Evolutionary conservation across 2,113 vertebrate genomes (phyloP).

Genomic region (Pycnonotus jocosus): DNA sequence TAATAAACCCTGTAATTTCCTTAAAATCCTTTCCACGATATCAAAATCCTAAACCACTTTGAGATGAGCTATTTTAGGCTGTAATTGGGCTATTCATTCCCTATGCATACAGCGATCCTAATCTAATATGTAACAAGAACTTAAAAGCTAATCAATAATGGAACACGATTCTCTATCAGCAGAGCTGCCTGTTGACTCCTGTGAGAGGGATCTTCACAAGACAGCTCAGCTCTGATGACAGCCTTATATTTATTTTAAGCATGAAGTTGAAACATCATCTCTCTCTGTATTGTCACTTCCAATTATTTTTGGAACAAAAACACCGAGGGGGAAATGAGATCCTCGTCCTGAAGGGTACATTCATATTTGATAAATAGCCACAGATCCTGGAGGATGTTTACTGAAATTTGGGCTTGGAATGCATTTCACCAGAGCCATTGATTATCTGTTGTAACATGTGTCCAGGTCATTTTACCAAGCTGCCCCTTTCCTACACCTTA

Average conservation of each 20-base stretch:
- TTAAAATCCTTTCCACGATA: slow-evolving; percentile 37
- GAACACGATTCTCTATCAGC: slow-evolving; percentile 60
- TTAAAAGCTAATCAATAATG: slow-evolving; percentile 78
- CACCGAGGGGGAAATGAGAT: slow-evolving; percentile 43
- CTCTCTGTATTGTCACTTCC: slow-evolving; percentile 71
- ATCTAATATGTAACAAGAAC: slow-evolving; percentile 73
- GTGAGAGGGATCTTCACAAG: slow-evolving; percentile 52
- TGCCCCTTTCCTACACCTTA: not conserved
- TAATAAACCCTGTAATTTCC: slow-evolving; percentile 50
- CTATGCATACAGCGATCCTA: slow-evolving; percentile 55
- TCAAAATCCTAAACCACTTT: slow-evolving; percentile 36
- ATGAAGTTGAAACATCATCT: slow-evolving; percentile 64
- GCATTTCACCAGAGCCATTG: slow-evolving; percentile 21
- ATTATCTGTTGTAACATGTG: slow-evolving; percentile 40
- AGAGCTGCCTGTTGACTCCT: slow-evolving; percentile 53
- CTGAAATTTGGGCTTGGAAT: slow-evolving; percentile 39
- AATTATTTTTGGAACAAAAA: slow-evolving; percentile 70
- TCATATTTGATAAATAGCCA: slow-evolving; percentile 73
- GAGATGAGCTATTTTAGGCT: slow-evolving; percentile 50
- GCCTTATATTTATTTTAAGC: slow-evolving; percentile 76
- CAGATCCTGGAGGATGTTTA: slow-evolving; percentile 63
- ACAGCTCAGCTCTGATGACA: slow-evolving; percentile 51
- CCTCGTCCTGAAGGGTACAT: slow-evolving; percentile 55
- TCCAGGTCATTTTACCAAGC: not conserved
- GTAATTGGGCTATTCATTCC: slow-evolving; percentile 62